These are phyloP conservation scores for Belonocnema kinseyi DNA, from an alignment of 1,140 invertebrate genomes.

Conservation along the genomic window DNA sequence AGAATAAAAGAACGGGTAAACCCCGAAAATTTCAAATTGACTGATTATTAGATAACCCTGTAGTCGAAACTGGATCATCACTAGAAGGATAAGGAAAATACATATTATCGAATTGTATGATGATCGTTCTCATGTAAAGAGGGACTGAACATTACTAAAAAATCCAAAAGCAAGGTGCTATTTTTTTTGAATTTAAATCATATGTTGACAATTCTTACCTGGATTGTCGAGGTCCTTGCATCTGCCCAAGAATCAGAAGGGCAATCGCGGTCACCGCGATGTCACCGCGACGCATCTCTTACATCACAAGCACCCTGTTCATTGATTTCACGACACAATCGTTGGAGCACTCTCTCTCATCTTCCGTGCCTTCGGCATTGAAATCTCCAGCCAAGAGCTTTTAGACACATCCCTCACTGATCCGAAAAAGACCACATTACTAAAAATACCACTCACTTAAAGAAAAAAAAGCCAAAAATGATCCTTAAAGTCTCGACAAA, in stretches of 20 bases:
- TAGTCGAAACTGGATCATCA: no score
- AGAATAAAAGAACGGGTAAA: no score
- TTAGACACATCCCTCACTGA: background rate
- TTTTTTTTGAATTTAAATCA: no score
- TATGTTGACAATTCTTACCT: slow-evolving; percentile 57
- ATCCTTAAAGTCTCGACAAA: slow-evolving; percentile 8
- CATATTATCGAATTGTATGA: no score
- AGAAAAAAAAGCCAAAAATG: background rate
- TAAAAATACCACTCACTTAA: background rate
- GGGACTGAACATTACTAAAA: no score
- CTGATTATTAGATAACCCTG: no score
- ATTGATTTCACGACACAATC: slow-evolving; percentile 64
- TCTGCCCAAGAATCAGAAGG: slow-evolving; percentile 71
- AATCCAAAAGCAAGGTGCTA: no score
- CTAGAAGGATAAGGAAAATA: no score
- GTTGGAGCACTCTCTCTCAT: slow-evolving; percentile 32
- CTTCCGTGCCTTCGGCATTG: background rate
- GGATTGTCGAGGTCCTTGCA: slow-evolving; percentile 68
- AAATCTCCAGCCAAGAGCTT: slow-evolving; percentile 10
- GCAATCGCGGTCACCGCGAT: slow-evolving; percentile 75
- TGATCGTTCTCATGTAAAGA: no score
- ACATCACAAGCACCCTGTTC: slow-evolving; percentile 72
- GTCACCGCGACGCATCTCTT: slow-evolving; percentile 75
- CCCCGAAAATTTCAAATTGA: no score
- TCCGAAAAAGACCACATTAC: background rate